A percentile compares a stretch with the other conserved stretches of the same genome.
phyloP scores from a whole-genome alignment of 2,888 invertebrate species.

The Archaeoteleia sp. region DNA sequence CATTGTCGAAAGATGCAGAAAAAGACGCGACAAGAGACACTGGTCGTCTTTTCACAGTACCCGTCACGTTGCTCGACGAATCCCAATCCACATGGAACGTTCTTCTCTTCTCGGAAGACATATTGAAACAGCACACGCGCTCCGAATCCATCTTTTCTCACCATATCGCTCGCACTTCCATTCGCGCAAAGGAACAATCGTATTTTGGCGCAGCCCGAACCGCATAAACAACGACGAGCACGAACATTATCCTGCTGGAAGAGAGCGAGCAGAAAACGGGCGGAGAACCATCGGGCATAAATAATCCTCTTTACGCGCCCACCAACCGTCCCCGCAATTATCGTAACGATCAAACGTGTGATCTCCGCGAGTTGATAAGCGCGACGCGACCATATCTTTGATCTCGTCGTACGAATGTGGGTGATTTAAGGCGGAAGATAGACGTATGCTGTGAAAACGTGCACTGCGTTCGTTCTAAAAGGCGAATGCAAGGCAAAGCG shows the following conservation, averaged over 20 bases:
- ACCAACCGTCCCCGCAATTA: background rate
- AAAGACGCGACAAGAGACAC: slow-evolving; percentile 72
- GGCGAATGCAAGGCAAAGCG: slow-evolving; percentile 4
- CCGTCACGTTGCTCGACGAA: slow-evolving; percentile 82
- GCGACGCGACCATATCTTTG: background rate
- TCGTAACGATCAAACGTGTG: background rate
- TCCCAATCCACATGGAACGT: slow-evolving; percentile 81
- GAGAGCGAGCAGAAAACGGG: too few species aligned
- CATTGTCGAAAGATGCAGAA: slow-evolving; percentile 52
- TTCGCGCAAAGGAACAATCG: too few species aligned
- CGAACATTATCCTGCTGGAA: too few species aligned
- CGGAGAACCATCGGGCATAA: background rate
- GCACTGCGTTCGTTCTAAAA: background rate
- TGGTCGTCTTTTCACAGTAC: slow-evolving; percentile 83
- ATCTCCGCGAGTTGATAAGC: background rate
- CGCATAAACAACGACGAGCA: too few species aligned
- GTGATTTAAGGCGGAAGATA: background rate
- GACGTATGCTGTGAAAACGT: slow-evolving; percentile 4
- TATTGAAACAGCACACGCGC: too few species aligned
- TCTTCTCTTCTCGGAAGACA: slow-evolving; percentile 60
- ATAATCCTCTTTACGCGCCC: background rate
- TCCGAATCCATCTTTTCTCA: background rate
- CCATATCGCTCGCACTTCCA: too few species aligned
- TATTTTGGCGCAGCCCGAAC: too few species aligned
- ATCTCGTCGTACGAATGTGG: background rate